A percentile compares a stretch with the other conserved stretches of the same genome.
Conservation (phyloP, 1,140 invertebrate genomes). For the Drosophila orena region DNA sequence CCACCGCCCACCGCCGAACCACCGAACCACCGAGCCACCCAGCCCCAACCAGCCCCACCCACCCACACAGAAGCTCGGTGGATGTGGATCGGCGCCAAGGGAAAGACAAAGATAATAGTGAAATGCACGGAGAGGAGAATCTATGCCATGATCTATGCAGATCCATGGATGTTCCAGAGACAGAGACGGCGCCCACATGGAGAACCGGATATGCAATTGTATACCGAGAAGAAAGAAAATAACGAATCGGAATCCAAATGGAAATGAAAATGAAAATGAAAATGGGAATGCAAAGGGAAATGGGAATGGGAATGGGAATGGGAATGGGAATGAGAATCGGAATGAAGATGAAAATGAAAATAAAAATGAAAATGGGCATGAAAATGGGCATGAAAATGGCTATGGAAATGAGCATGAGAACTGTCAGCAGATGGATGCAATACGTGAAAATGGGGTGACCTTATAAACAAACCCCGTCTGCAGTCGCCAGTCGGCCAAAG, state of each 20-base stretch:
- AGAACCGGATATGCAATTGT: constrained; percentile 80
- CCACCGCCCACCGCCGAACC: too few relatives aligned
- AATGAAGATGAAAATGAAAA: constrained; percentile 33
- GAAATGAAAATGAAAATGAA: constrained; percentile 36
- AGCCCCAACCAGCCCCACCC: constrained; percentile 9
- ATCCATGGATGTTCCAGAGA: constrained; percentile 50
- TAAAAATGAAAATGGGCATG: constrained; percentile 23
- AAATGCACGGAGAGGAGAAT: background rate
- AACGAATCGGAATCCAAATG: constrained; percentile 34
- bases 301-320: constrained; percentile 4
- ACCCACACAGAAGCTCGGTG: constrained; percentile 18
- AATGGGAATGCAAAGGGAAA: constrained; percentile 11
- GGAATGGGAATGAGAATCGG: constrained; percentile 32
- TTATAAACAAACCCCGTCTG: constrained; percentile 48
- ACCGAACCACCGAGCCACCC: constrained; percentile 9
- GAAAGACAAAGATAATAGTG: constrained; percentile 10
- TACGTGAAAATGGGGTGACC: constrained; percentile 64
- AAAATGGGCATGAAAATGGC: constrained; percentile 40
- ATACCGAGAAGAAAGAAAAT: constrained; percentile 55
- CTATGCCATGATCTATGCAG: constrained; percentile 23
- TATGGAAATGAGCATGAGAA: constrained; percentile 49
- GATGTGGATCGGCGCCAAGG: constrained; percentile 46
- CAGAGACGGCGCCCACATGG: constrained; percentile 75
- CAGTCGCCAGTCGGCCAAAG: constrained; percentile 11
- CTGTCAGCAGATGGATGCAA: constrained; percentile 65